phyloP scores from a whole-genome alignment of 2,113 vertebrate species.

The Zosterops lateralis region DNA sequence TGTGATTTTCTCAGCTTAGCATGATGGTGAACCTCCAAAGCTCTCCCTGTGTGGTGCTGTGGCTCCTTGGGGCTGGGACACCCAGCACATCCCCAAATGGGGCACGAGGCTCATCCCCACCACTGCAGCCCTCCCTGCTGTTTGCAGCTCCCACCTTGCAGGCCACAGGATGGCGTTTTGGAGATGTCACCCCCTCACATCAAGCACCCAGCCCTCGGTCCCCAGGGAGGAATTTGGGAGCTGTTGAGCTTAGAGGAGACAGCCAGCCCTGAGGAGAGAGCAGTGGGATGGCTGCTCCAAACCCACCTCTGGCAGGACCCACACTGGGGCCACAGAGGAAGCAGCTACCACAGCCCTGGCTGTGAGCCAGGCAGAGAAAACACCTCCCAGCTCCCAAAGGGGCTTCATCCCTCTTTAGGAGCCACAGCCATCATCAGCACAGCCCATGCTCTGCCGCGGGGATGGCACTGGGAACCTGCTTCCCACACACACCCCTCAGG shows the following conservation, averaged over 20 bases:
- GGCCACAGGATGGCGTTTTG: accelerated
- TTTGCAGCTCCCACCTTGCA: neutral
- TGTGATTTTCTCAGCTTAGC: neutral
- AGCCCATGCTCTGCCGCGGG: accelerated
- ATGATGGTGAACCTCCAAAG: neutral
- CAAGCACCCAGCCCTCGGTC: neutral
- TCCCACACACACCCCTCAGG: neutral
- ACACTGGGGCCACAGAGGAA: neutral
- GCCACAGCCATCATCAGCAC: neutral
- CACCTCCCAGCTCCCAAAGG: neutral
- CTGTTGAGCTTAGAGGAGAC: neutral
- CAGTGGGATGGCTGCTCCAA: accelerated
- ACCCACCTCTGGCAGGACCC: neutral
- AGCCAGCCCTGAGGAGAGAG: neutral
- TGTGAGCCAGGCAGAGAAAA: neutral
- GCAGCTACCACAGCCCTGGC: accelerated
- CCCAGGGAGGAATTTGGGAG: neutral
- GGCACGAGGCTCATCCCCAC: neutral
- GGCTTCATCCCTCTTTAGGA: neutral
- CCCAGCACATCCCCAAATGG: accelerated
- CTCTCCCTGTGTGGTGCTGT: accelerated
- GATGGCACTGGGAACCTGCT: neutral
- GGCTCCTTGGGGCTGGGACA: neutral
- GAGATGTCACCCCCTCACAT: neutral
- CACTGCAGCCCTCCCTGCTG: neutral